A percentile compares a stretch with the other conserved stretches of the same genome.
Evolutionary conservation across 2,888 invertebrate genomes (phyloP).

Genomic region (Chrysotoxum bicinctum): DNA sequence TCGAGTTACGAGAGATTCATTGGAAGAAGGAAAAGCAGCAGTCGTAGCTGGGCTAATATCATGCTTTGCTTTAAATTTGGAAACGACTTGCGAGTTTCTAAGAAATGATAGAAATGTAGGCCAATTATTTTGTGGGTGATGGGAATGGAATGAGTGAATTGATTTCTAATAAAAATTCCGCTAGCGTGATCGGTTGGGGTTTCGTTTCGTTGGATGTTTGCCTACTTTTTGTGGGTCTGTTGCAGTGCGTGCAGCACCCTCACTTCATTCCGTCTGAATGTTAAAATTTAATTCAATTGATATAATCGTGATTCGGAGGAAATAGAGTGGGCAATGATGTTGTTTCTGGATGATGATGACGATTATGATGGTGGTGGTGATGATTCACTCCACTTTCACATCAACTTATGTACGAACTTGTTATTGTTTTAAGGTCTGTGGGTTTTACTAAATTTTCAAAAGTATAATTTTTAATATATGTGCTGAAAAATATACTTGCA

Average conservation of each 20-base stretch:
- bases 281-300: slow-evolving; percentile 28
- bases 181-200: slow-evolving; percentile 28
- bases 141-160: slow-evolving; percentile 24
- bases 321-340: neutral
- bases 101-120: slow-evolving; percentile 39
- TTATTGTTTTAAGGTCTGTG: neutral
- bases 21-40: neutral
- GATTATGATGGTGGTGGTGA: neutral
- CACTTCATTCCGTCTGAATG: neutral
- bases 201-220: neutral
- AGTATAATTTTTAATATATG: no score
- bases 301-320: neutral
- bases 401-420: neutral
- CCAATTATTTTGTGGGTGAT: slow-evolving; percentile 11
- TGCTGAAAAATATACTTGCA: no score
- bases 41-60: neutral
- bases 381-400: slow-evolving; percentile 15
- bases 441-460: neutral
- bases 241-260: slow-evolving; percentile 19
- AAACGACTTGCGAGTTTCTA: slow-evolving; percentile 8
- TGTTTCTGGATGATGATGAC: neutral
- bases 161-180: slow-evolving; percentile 58
- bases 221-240: slow-evolving; percentile 12
- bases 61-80: neutral
- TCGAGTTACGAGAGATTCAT: neutral